Percentiles rank a stretch among this genome's conserved stretches.
Conservation (phyloP, 2,888 invertebrate species). For the Pomacea canaliculata region DNA sequence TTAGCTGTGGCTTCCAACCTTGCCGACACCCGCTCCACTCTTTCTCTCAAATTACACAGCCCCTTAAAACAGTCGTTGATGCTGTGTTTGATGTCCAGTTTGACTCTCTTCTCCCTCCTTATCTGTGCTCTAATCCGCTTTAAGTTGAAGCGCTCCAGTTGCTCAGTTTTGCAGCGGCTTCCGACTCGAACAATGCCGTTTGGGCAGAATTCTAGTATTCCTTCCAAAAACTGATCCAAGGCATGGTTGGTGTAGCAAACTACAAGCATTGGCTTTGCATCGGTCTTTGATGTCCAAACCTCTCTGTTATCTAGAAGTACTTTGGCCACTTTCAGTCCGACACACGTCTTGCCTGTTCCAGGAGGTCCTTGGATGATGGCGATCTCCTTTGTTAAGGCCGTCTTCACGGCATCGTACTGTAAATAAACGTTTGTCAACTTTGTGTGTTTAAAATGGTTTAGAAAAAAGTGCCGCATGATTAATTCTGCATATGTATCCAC, state of each 20-base stretch:
- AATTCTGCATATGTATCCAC: no score
- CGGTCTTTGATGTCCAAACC: slow-evolving; percentile 1
- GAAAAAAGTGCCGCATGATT: no score
- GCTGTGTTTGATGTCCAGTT: slow-evolving; percentile 31
- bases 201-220: slow-evolving; percentile 44
- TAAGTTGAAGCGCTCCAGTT: slow-evolving; percentile 44
- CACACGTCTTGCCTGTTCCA: slow-evolving; percentile 87
- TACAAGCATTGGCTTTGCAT: slow-evolving; percentile 16
- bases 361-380: slow-evolving; percentile 77
- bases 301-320: slow-evolving; percentile 75
- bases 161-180: slow-evolving; percentile 49
- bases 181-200: slow-evolving; percentile 60
- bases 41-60: slow-evolving; percentile 28
- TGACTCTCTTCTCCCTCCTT: not conserved
- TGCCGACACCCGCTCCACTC: slow-evolving; percentile 36
- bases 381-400: slow-evolving; percentile 62
- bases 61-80: slow-evolving; percentile 37
- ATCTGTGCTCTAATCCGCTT: slow-evolving; percentile 4
- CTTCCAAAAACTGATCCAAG: slow-evolving; percentile 40
- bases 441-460: no score
- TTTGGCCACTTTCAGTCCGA: slow-evolving; percentile 81
- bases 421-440: not conserved
- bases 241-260: slow-evolving; percentile 68
- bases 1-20: slow-evolving; percentile 37
- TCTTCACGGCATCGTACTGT: slow-evolving; percentile 56